Percentiles rank a stretch among this genome's conserved stretches.
These are phyloP conservation scores for Dryobates pubescens DNA, from an alignment of 2,797 vertebrate species.

Conservation along the genomic window DNA sequence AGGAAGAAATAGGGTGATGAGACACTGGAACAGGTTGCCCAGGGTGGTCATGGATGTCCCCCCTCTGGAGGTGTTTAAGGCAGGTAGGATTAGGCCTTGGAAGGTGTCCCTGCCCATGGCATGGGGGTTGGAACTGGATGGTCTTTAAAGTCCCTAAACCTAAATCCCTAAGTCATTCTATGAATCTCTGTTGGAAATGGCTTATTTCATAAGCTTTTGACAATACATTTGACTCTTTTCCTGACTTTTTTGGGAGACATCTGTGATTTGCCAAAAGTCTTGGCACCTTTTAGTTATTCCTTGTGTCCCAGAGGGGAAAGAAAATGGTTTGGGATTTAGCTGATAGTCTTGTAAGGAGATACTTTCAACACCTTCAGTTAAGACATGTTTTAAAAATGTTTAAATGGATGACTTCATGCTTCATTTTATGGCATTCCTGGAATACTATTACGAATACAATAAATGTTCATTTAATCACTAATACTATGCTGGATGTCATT, in stretches of 20 bases:
- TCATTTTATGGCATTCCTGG: slow-evolving; percentile 69
- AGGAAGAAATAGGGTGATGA: no score
- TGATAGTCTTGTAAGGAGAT: slow-evolving; percentile 20
- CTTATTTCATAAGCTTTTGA: background rate
- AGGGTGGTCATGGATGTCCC: no score
- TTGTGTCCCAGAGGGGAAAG: background rate
- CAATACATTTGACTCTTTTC: slow-evolving; percentile 10
- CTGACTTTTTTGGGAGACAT: background rate
- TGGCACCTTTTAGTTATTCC: background rate
- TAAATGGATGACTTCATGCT: slow-evolving; percentile 69
- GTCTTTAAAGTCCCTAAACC: no score
- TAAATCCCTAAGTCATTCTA: no score
- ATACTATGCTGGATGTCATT: slow-evolving; percentile 60
- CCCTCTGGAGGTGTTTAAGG: no score
- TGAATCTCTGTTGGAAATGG: background rate
- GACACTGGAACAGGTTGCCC: no score
- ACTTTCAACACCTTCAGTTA: slow-evolving; percentile 50
- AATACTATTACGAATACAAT: slow-evolving; percentile 72
- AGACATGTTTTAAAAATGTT: slow-evolving; percentile 68
- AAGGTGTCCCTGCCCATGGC: no score
- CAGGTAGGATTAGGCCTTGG: no score
- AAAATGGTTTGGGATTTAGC: slow-evolving; percentile 25
- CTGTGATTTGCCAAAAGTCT: slow-evolving; percentile 29
- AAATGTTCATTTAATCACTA: slow-evolving; percentile 63
- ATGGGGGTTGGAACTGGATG: no score